Base-by-base conservation (phyloP, 2,888 invertebrate species). In the Anticlea derivata region DNA sequence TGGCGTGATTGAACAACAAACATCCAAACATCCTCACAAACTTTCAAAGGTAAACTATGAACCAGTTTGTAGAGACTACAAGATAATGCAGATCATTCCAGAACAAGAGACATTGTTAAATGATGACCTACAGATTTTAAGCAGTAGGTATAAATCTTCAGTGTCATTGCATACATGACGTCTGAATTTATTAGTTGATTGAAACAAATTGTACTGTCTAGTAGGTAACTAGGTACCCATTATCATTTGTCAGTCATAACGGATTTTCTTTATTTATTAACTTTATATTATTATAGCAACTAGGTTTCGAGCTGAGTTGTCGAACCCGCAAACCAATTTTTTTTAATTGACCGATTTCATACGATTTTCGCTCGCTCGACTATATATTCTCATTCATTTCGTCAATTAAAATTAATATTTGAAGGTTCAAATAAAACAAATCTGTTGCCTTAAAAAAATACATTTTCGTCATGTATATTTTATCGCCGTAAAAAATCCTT, bases 161-260 rank as follows among this genome's bases (percentile, higher is more conserved):
- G 17, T 27, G 34, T 33, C 20, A 7, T 49, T 3, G 17, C 10
- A 31, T 24, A 20, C 5, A 39, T 10, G 35, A 7, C 20, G 45
- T 35, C 29, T 37, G 8, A 45, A 45, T 35, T 23, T 29, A 35
- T 29, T 8, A 12, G 22, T 13, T 50, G 26, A 44, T 50, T 50
- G 50, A 44, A 37, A 44, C 50, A 50, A n/a, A 50, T 50, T 50
- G 26, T 7, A 22, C 5, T 20, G 10, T 22, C 22, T 11, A 34
- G 22, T 7, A 23, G 5, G 5, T 23, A 23, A 1, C 5, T 23
- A 23, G 23, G 7, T 30, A 7, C 22, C 22, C 27, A 22, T 8
- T 23, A 7, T 13, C 23, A 41, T 41, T 49, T 23, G 27, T 22
- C 39, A 47, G 37, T 33, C 38, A 10, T 17, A 39, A 27, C 10